These are phyloP conservation scores for Colius striatus DNA, from an alignment of 2,113 vertebrate species.

Conservation along the genomic window DNA sequence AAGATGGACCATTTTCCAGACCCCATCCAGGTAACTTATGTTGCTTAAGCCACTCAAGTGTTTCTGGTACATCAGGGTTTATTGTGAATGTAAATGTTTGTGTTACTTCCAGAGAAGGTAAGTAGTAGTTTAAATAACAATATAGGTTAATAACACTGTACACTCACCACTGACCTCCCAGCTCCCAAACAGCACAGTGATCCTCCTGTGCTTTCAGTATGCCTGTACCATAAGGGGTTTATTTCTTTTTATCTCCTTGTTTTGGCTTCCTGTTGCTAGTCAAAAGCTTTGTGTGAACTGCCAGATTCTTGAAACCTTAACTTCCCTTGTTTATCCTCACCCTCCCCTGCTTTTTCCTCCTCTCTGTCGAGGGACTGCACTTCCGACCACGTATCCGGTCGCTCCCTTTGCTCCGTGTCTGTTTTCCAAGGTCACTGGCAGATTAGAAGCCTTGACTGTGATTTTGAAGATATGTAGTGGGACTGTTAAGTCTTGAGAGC, in stretches of 20 bases:
- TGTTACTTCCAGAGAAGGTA: neutral
- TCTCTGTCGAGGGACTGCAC: neutral
- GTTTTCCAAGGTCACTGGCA: neutral
- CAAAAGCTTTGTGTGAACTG: neutral
- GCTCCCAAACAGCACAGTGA: neutral
- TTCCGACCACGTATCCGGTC: accelerated
- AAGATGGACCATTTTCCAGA: conserved; percentile 97
- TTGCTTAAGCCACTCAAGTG: neutral
- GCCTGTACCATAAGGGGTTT: neutral
- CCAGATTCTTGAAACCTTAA: neutral
- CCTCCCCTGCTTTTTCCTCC: neutral
- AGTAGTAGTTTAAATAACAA: neutral
- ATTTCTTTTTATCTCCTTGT: neutral
- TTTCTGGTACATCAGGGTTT: neutral
- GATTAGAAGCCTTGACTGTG: neutral
- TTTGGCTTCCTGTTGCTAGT: neutral
- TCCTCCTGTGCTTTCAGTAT: neutral
- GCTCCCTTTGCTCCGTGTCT: neutral
- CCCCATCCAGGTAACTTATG: conserved; percentile 92
- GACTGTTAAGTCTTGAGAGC: neutral
- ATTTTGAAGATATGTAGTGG: neutral
- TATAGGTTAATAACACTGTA: neutral
- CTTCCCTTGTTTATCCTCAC: neutral
- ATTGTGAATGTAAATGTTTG: neutral
- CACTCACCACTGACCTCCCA: accelerated